These are phyloP conservation scores for Ostrea edulis DNA, from an alignment of 1,140 invertebrate species.

Conservation along the genomic window DNA sequence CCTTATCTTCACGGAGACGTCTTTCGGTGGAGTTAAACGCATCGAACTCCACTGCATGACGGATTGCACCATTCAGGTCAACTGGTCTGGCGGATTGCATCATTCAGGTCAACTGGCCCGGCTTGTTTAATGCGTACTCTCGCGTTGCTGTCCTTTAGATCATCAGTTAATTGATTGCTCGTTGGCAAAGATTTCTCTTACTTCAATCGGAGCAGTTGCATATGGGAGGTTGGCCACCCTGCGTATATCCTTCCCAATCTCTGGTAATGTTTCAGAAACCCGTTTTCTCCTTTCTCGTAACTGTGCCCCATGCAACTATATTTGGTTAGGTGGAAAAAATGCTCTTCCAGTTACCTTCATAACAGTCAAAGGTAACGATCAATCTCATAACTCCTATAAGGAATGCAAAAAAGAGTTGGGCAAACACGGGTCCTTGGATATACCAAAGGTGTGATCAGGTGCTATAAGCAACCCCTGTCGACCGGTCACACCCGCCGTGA, in stretches of 20 bases:
- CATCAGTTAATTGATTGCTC: conserved; percentile 31
- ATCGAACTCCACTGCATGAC: not conserved
- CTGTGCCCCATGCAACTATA: conserved; percentile 36
- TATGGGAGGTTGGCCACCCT: not conserved
- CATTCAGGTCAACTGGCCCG: not conserved
- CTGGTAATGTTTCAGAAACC: conserved; percentile 10
- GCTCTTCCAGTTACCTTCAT: not conserved
- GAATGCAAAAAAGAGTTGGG: too few species aligned
- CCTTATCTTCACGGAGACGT: too few species aligned
- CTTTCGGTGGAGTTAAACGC: not conserved
- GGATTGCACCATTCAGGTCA: not conserved
- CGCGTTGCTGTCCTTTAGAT: not conserved
- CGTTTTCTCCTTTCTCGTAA: conserved; percentile 22
- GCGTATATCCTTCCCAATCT: not conserved
- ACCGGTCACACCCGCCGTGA: too few species aligned
- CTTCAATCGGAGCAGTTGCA: not conserved
- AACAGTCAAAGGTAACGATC: too few species aligned
- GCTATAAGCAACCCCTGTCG: too few species aligned
- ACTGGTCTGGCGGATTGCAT: not conserved
- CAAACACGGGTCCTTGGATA: too few species aligned
- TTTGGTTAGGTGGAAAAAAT: conserved; percentile 31
- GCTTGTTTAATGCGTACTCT: not conserved
- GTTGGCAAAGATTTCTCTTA: not conserved
- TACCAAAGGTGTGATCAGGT: too few species aligned
- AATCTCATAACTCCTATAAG: too few species aligned